Conservation (phyloP, 2,797 vertebrate species). For the Cryptoprocta ferox region DNA sequence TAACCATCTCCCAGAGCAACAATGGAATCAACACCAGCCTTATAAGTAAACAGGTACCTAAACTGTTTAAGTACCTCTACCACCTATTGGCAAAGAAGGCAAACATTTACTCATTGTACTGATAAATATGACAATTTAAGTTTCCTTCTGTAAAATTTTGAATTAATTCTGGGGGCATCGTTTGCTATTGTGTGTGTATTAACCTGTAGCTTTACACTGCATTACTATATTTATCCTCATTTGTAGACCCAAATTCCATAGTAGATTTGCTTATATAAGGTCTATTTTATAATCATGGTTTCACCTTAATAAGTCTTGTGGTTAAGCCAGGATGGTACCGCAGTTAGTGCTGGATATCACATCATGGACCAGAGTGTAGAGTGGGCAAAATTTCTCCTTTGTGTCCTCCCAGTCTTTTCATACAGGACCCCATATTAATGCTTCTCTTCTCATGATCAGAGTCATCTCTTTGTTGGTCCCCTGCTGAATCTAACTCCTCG, state of each 20-base stretch:
- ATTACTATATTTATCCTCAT: conserved; percentile 1
- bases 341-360: background rate
- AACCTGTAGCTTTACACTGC: background rate
- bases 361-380: background rate
- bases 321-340: background rate
- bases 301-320: background rate
- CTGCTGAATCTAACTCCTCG: background rate
- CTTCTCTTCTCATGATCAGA: background rate
- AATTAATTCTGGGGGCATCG: background rate
- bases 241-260: background rate
- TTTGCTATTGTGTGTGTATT: background rate
- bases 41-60: conserved; percentile 57
- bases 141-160: conserved; percentile 30
- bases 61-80: background rate
- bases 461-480: background rate
- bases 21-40: conserved; percentile 35
- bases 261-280: conserved; percentile 20
- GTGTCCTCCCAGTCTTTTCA: background rate
- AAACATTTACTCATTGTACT: conserved; percentile 62
- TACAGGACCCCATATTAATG: background rate
- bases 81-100: background rate
- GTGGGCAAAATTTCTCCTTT: background rate
- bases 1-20: conserved; percentile 58
- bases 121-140: conserved; percentile 9
- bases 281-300: conserved; percentile 28